Base-by-base conservation (phyloP, 2,797 vertebrate genomes). In the Chaunax sp. region DNA sequence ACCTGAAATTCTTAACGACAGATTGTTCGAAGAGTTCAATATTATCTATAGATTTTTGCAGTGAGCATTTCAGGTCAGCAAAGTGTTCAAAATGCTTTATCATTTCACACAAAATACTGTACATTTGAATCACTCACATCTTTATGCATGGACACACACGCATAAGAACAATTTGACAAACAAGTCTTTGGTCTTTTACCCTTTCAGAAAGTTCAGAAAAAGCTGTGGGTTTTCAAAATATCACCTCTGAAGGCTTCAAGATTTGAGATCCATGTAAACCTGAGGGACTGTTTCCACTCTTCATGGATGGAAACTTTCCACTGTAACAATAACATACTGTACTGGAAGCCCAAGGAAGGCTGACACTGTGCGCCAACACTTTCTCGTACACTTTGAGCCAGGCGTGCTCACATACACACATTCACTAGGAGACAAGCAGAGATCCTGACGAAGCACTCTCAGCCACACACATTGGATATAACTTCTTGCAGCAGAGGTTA, bases 221-320 rank as follows among this genome's bases (percentile, higher is more conserved):
- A 66, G 15, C 19, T 10, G 30, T 67, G 65, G n/a, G 25, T 22
- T 79, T 65, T 72, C n/a, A 56, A 76, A n/a, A 69, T 68, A 35
- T 43, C 38, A 37, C 50, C 61, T 73, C 14, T 57, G 20, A 68
- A 47, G 59, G 25, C 54, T 79, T 81, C 56, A 61, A 44, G 41
- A 69, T 64, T 59, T 57, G 8, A 81, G 71, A 79, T 78, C 55
- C 30, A 63, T 70, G 71, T 41, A 52, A 78, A 72, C 67, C 81
- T 69, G 15, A 16, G 47, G 66, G 76, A 72, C 70, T 37, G 37
- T 85, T 80, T 86, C 70, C 69, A 76, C 72, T 77, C 50, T 67
- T 22, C 26, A 5, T 11, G 64, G 79, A 88, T 78, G 78, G 82
- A 90, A 90, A 75, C 41, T 83, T 85, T 90, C 78, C 81, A 81